Evolutionary conservation across 2,888 invertebrate genomes (phyloP).

Genomic region (Chymomyza procnemis): DNA sequence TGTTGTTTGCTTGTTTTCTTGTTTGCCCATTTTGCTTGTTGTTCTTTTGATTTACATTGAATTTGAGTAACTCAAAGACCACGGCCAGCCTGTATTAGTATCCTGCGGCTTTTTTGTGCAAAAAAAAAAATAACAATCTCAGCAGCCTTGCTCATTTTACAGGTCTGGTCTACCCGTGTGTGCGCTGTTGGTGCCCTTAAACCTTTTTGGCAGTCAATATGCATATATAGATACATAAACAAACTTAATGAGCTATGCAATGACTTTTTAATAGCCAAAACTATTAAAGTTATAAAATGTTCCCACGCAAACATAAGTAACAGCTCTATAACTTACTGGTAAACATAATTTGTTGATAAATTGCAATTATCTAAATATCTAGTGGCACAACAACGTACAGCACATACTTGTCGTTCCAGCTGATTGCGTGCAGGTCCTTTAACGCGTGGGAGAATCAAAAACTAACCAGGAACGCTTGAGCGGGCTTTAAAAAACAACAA

Average conservation of each 20-base stretch:
- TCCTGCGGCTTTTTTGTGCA: slow-evolving; percentile 27
- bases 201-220: slow-evolving; percentile 37
- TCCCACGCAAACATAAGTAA: slow-evolving; percentile 53
- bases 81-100: background rate
- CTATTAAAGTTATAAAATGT: slow-evolving; percentile 7
- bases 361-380: slow-evolving; percentile 31
- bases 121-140: slow-evolving; percentile 56
- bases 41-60: slow-evolving; percentile 43
- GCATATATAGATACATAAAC: slow-evolving; percentile 42
- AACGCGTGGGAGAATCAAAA: slow-evolving; percentile 6
- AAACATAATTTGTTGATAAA: slow-evolving; percentile 51
- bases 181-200: background rate
- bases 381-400: slow-evolving; percentile 42
- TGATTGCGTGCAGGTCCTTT: slow-evolving; percentile 47
- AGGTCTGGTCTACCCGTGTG: background rate
- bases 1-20: slow-evolving; percentile 75
- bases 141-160: slow-evolving; percentile 44
- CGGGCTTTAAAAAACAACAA: background rate
- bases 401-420: slow-evolving; percentile 42
- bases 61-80: slow-evolving; percentile 1
- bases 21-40: slow-evolving; percentile 48
- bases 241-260: slow-evolving; percentile 67
- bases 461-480: background rate
- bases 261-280: slow-evolving; percentile 61
- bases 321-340: background rate